Conservation (phyloP, 2,113 vertebrate genomes). For the Phocoena phocoena region DNA sequence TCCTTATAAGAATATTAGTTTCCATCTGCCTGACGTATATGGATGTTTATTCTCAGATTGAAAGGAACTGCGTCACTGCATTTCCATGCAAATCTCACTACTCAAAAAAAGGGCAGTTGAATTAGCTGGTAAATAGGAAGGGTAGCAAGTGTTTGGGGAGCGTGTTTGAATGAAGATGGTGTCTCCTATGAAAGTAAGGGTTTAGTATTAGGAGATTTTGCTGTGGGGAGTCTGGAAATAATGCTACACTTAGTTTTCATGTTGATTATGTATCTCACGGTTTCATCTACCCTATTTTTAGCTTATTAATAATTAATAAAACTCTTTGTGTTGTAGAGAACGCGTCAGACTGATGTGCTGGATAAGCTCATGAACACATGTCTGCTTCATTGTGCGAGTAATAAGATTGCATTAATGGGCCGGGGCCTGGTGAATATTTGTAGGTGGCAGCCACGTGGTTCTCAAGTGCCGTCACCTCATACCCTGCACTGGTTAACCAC, state of each 20-base stretch:
- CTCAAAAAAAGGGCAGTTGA: background rate
- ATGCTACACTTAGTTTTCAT: background rate
- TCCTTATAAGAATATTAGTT: background rate
- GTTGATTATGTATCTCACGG: background rate
- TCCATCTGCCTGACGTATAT: background rate
- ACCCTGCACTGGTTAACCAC: background rate
- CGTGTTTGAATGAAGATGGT: background rate
- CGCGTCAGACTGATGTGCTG: background rate
- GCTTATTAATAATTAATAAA: background rate
- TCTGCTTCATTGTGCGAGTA: background rate
- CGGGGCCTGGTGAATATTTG: background rate
- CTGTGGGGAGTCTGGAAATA: background rate
- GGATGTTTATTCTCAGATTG: background rate
- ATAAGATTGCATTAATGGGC: background rate
- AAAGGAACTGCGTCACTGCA: background rate
- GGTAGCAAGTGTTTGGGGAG: background rate
- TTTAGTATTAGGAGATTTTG: background rate
- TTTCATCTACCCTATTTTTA: background rate
- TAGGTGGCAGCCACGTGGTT: background rate
- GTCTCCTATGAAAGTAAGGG: background rate
- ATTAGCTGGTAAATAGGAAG: background rate
- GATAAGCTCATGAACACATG: background rate
- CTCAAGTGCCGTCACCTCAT: background rate
- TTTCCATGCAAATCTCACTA: background rate
- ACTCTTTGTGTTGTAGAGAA: background rate